phyloP scores from a whole-genome alignment of 1,140 invertebrate species.

The Nasonia vitripennis region DNA sequence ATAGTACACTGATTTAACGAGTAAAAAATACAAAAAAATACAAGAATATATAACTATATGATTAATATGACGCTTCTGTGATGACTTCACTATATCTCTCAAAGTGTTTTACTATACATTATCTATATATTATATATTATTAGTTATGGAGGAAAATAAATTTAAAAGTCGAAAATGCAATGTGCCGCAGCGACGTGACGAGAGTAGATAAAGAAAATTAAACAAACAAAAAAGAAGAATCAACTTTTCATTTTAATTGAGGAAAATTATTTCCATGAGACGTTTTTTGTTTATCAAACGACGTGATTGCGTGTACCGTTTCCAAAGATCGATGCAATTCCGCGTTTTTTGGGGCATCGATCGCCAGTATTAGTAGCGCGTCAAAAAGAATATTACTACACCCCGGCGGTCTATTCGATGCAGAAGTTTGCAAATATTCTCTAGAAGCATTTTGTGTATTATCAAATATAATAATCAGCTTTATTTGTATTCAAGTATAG shows the following conservation, averaged over 20 bases:
- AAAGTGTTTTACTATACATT: slow-evolving; percentile 43
- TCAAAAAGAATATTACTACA: not conserved
- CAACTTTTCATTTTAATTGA: slow-evolving; percentile 46
- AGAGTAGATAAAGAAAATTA: not conserved
- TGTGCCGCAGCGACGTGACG: slow-evolving; percentile 17
- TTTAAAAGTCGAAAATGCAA: slow-evolving; percentile 42
- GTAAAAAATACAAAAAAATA: slow-evolving; percentile 35
- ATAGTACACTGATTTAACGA: slow-evolving; percentile 66
- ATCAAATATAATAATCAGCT: not conserved
- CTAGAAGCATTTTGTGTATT: not conserved
- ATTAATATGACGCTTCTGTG: slow-evolving; percentile 74
- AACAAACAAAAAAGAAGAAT: slow-evolving; percentile 37
- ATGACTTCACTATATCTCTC: slow-evolving; percentile 72
- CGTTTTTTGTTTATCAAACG: not conserved
- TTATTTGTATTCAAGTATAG: too few species aligned
- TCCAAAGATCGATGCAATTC: not conserved
- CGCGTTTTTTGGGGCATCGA: not conserved
- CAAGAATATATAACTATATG: slow-evolving; percentile 51
- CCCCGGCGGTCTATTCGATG: not conserved
- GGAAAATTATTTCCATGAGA: not conserved
- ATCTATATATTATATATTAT: slow-evolving; percentile 46
- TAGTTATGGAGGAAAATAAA: not conserved
- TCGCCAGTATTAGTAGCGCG: slow-evolving; percentile 10
- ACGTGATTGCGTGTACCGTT: not conserved
- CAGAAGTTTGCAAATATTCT: not conserved